Evolutionary conservation across 2,113 vertebrate species (phyloP).

Genomic region (Phalacrocorax aristotelis): DNA sequence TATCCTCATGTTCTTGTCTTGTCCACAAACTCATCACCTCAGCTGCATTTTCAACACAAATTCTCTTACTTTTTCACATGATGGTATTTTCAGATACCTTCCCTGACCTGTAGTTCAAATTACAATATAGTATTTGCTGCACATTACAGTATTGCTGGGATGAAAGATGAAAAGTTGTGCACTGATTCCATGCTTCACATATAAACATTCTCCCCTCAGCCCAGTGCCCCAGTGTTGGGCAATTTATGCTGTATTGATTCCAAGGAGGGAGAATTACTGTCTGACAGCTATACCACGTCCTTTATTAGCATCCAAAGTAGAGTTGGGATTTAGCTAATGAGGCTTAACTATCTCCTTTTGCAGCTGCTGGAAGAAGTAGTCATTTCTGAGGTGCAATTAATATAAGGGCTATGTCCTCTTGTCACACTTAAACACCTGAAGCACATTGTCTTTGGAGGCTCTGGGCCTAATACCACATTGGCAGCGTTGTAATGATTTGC

Average conservation of each 20-base stretch:
- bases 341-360: slow-evolving; percentile 23
- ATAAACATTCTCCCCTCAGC: neutral
- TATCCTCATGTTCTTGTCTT: neutral
- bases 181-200: neutral
- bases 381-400: neutral
- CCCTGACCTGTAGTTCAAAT: neutral
- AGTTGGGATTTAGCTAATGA: slow-evolving; percentile 31
- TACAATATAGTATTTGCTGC: neutral
- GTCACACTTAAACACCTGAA: slow-evolving; percentile 22
- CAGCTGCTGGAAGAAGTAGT: neutral
- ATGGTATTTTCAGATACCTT: neutral
- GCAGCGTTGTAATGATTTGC: neutral
- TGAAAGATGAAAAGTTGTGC: neutral
- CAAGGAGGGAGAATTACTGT: slow-evolving; percentile 6
- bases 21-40: neutral
- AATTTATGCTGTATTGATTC: slow-evolving; percentile 45
- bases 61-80: neutral
- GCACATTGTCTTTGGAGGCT: neutral
- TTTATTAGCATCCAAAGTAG: slow-evolving; percentile 12
- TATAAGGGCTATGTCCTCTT: neutral
- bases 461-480: neutral
- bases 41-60: neutral
- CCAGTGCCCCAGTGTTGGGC: neutral
- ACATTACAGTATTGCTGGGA: neutral
- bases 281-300: neutral